Conservation (phyloP, 2,797 vertebrate species). For the Chiloscyllium punctatum region DNA sequence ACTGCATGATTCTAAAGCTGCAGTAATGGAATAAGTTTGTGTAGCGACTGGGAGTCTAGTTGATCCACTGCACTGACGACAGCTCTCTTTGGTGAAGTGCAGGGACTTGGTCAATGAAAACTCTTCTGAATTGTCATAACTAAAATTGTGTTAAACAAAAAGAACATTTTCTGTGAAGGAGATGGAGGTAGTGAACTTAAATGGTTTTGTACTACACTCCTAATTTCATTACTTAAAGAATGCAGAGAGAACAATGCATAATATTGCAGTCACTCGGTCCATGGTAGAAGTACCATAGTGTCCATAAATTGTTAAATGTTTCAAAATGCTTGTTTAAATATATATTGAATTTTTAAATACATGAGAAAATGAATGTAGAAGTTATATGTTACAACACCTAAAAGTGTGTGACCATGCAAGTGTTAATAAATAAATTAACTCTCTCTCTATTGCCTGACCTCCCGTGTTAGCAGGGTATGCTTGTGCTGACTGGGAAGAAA, state of each 20-base stretch:
- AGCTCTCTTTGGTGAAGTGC: not conserved
- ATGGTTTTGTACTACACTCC: not conserved
- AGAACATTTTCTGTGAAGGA: not conserved
- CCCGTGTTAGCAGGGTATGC: constrained; percentile 48
- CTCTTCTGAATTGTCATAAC: not conserved
- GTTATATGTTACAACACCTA: not conserved
- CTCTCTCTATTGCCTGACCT: constrained; percentile 45
- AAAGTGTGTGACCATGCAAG: constrained; percentile 46
- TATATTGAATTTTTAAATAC: not conserved
- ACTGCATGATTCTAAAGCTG: not conserved
- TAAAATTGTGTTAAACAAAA: not conserved
- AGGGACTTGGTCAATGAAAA: not conserved
- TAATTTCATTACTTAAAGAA: not conserved
- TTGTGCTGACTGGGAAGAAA: constrained; percentile 46
- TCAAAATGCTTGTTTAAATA: not conserved
- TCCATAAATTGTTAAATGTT: not conserved
- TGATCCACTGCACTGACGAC: not conserved
- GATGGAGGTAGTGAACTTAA: not conserved
- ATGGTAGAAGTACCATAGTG: not conserved
- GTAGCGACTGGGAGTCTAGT: too few relatives aligned
- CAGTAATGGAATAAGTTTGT: not conserved
- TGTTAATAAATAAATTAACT: constrained; percentile 53
- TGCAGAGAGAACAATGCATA: not conserved
- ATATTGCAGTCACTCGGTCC: not conserved
- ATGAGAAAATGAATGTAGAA: not conserved